Base-by-base conservation (phyloP, 1,140 invertebrate species). In the Drosophila persimilis region DNA sequence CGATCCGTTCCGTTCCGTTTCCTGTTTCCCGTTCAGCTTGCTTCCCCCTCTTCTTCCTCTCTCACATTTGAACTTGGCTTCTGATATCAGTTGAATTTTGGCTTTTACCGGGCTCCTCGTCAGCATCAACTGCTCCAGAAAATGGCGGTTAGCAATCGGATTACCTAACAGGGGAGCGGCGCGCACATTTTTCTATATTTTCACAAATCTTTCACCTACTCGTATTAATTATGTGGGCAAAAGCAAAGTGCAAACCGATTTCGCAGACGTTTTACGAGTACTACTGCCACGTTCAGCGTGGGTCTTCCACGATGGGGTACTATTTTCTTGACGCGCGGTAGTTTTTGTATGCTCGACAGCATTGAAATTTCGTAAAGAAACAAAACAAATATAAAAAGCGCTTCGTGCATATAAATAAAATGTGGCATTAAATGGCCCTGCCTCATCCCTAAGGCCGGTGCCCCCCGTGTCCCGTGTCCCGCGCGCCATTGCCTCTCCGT, bases 371-470 rank as follows among this genome's bases (percentile, higher is more conserved):
- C 78, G 83, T 75, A 88, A 88, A 64, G 55, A 73, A 85, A 86
- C 67, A 81, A 81, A 80, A 77, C 73, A 81, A 84, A 83, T 78
- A 83, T 78, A 86, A 88, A 86, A 86, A 77, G 55, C 77, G 70
- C 57, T 62, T 60, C 24, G 20, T 66, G 83, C 73, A 74, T 86
- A 86, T 85, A 85, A 86, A 86, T 85, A 85, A 85, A 85, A 85
- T 85, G 81, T 86, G 81, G 81, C 81, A 85, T 85, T 73, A 78
- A 77, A 83, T 83, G 64, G 69, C 74, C 51, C 50, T 29, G 9
- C 24, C 20, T 46, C 54, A 29, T 26, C 35, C 41, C 13, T 44
- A 26, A 47, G 17, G 6, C 57, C 13, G 6, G 29, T 53, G 51
- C 47, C 31, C 20, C 46, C 29, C 9, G n/a, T n/a, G n/a, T n/a